These are phyloP conservation scores for Cryptus viduatorius DNA, from an alignment of 2,888 invertebrate species.

Conservation along the genomic window DNA sequence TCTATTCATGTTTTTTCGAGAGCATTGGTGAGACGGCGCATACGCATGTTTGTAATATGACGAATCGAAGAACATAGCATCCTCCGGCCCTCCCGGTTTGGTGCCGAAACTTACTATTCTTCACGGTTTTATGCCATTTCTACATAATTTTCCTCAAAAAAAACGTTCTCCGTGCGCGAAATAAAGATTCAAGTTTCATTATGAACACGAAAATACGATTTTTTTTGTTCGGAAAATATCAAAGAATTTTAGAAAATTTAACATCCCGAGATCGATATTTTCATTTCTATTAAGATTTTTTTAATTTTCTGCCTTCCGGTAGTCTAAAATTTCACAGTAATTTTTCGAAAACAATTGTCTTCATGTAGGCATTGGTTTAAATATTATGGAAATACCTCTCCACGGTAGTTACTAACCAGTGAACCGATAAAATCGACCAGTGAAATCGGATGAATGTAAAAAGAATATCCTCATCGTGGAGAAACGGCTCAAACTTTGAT, in stretches of 20 bases:
- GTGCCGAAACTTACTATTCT: slow-evolving; percentile 12
- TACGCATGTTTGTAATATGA: slow-evolving; percentile 35
- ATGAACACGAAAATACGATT: no score
- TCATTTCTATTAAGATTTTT: background rate
- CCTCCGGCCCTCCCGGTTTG: slow-evolving; percentile 48
- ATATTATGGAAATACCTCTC: background rate
- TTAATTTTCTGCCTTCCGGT: background rate
- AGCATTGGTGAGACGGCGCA: slow-evolving; percentile 40
- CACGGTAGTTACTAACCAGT: background rate
- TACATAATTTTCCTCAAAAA: background rate
- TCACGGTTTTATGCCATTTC: background rate
- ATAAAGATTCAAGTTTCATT: no score
- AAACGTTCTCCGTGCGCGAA: no score
- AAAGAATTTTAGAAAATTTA: background rate
- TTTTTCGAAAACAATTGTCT: background rate
- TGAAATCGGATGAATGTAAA: background rate
- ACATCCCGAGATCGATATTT: background rate
- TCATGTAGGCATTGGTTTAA: background rate
- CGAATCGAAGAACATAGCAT: slow-evolving; percentile 33
- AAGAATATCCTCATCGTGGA: slow-evolving; percentile 13
- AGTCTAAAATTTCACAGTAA: background rate
- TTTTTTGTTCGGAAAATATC: background rate
- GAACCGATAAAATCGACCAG: background rate
- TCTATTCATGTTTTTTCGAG: slow-evolving; percentile 34
- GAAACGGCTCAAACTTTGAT: slow-evolving; percentile 55